These are phyloP conservation scores for Orientallactaga sibirica DNA, from an alignment of 2,797 vertebrate species.

Conservation along the genomic window DNA sequence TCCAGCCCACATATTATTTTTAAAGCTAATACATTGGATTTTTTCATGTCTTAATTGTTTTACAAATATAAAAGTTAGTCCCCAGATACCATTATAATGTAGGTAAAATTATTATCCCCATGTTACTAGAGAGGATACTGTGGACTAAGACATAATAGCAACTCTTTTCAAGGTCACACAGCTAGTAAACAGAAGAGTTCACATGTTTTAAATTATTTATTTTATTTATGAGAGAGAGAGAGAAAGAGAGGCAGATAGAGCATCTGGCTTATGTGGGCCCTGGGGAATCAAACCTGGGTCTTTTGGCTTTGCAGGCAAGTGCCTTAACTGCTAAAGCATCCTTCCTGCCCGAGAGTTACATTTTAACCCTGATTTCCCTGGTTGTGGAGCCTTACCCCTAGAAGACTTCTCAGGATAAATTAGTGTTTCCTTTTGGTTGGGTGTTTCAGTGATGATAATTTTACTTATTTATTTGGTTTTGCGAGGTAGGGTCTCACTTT, in stretches of 20 bases:
- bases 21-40: background rate
- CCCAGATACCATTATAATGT: background rate
- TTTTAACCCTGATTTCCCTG: background rate
- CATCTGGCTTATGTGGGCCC: no score
- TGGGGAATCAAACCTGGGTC: no score
- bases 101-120: background rate
- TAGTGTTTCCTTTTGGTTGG: background rate
- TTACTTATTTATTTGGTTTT: no score
- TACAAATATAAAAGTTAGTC: slow-evolving; percentile 2
- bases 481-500: no score
- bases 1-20: background rate
- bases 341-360: background rate
- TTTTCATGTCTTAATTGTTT: slow-evolving; percentile 14
- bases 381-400: background rate
- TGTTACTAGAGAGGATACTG: background rate
- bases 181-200: background rate
- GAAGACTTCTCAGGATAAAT: background rate
- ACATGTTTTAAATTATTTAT: no score
- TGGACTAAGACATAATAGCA: background rate
- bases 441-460: background rate
- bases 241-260: no score
- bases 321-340: no score
- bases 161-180: background rate
- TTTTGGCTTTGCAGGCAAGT: no score
- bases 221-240: no score